These are phyloP conservation scores for Agrenia bidenticulata DNA, from an alignment of 2,888 invertebrate genomes.

Conservation along the genomic window DNA sequence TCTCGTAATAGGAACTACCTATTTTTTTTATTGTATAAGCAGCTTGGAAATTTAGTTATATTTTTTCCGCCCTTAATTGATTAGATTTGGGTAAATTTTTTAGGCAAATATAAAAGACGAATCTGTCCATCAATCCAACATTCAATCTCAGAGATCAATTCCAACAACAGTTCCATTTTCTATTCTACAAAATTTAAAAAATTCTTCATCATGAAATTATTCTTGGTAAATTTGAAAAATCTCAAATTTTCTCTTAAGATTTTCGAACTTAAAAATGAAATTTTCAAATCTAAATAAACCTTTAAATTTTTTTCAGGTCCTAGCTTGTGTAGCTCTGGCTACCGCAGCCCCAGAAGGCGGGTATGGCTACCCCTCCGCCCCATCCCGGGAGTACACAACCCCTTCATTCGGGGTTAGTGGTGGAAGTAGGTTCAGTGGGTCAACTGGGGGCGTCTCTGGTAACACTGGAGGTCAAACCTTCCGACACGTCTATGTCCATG, in stretches of 20 bases:
- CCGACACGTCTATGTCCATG: slow-evolving; percentile 18
- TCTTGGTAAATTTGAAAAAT: slow-evolving; percentile 3
- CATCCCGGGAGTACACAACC: not conserved
- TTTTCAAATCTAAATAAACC: no score
- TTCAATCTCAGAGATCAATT: not conserved
- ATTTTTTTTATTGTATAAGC: no score
- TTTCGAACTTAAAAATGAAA: no score
- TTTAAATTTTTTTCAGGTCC: slow-evolving; percentile 1
- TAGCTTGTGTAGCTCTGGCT: not conserved
- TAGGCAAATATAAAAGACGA: no score
- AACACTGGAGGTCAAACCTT: slow-evolving; percentile 8
- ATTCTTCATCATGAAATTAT: not conserved
- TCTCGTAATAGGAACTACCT: no score
- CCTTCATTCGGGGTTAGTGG: not conserved
- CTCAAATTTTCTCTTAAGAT: not conserved
- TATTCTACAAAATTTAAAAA: not conserved
- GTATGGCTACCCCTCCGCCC: slow-evolving; percentile 11
- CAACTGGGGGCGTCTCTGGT: not conserved
- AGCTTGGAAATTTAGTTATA: no score
- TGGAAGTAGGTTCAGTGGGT: not conserved
- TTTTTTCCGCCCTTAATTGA: no score
- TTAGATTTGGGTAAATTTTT: no score
- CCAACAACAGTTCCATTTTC: not conserved
- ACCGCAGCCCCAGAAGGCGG: slow-evolving; percentile 1
- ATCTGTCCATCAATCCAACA: no score